phyloP scores from a whole-genome alignment of 92 coral and sea anemone species.

The Epizoanthus ramosus region DNA sequence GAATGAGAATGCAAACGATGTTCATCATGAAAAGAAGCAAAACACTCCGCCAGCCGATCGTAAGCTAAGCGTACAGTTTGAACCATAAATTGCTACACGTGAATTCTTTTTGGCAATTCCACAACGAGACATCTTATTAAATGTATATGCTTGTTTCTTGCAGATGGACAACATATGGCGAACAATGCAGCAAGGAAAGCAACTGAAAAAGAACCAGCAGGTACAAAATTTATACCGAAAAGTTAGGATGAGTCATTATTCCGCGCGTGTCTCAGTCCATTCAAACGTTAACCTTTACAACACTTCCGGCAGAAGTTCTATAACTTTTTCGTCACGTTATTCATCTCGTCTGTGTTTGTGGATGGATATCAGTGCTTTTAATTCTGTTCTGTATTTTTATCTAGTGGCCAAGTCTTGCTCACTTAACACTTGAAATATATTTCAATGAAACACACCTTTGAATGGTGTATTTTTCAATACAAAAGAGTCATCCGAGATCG shows the following conservation, averaged over 20 bases:
- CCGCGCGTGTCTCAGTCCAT: background rate
- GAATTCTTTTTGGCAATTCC: background rate
- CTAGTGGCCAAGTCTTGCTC: too few relatives aligned
- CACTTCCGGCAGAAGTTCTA: slow-evolving; percentile 8
- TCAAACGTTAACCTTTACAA: background rate
- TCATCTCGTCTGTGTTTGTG: too few relatives aligned
- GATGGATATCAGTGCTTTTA: too few relatives aligned
- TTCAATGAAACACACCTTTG: too few relatives aligned
- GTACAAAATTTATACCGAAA: slow-evolving; percentile 32
- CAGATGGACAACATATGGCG: background rate
- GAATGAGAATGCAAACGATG: background rate
- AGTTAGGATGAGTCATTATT: slow-evolving; percentile 37
- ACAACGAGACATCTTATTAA: background rate
- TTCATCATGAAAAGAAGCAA: background rate
- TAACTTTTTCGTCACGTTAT: background rate
- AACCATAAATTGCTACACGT: background rate
- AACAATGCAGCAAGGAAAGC: background rate
- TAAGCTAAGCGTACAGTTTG: background rate
- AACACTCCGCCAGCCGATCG: background rate
- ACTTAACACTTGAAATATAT: too few relatives aligned
- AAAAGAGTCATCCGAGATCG: too few relatives aligned
- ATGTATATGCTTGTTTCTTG: background rate
- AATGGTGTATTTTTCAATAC: too few relatives aligned
- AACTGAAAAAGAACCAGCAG: slow-evolving; percentile 2
- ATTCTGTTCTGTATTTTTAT: too few relatives aligned